These are phyloP conservation scores for Tetragonula clypearis DNA, from an alignment of 1,140 invertebrate species.

Conservation along the genomic window DNA sequence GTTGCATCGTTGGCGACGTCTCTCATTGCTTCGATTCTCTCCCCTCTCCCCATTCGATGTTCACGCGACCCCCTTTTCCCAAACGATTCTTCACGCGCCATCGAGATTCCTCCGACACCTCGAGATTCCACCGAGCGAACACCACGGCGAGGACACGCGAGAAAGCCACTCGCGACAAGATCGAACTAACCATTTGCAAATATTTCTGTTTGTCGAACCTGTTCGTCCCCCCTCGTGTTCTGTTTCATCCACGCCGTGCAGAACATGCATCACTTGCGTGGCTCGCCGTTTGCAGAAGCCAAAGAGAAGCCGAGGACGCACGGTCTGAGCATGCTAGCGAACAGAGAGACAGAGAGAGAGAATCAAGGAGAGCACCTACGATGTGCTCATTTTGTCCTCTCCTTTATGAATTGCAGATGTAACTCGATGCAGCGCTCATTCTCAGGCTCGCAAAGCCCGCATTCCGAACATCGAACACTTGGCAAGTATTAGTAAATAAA, in stretches of 20 bases:
- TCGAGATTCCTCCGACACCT: neutral
- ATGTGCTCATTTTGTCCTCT: too few species aligned
- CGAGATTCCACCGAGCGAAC: neutral
- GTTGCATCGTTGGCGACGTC: neutral
- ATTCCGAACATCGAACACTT: neutral
- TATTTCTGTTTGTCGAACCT: slow-evolving; percentile 7
- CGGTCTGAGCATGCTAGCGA: too few species aligned
- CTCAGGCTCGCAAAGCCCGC: neutral
- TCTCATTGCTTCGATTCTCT: neutral
- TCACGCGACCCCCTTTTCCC: too few species aligned
- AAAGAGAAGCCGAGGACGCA: too few species aligned
- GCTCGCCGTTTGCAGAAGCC: too few species aligned
- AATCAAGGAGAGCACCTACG: too few species aligned
- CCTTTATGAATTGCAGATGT: too few species aligned
- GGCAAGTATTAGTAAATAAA: too few species aligned
- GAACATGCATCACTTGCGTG: too few species aligned
- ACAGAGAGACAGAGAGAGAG: too few species aligned
- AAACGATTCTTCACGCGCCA: neutral
- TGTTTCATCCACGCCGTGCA: neutral
- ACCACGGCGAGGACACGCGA: neutral
- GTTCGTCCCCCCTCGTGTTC: neutral
- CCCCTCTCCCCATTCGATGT: too few species aligned
- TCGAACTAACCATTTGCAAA: slow-evolving; percentile 28
- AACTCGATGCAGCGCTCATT: too few species aligned
- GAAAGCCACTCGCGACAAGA: neutral